Evolutionary conservation across 2,113 vertebrate genomes (phyloP).

Genomic region (Naja naja): DNA sequence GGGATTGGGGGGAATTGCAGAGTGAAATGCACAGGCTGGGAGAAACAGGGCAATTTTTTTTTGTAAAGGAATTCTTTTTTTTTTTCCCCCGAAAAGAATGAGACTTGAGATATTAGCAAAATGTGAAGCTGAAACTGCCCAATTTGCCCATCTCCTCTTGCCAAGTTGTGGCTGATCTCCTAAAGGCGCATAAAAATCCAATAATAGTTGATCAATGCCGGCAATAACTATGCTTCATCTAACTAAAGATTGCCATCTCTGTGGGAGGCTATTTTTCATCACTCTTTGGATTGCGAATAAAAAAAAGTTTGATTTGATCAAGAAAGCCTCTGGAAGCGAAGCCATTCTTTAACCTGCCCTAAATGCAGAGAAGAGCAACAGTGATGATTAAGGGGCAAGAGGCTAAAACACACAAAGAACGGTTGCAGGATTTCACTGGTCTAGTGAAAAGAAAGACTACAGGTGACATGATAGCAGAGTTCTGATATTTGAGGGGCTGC

Average conservation of each 20-base stretch:
- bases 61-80: background rate
- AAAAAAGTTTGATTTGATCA: conserved; percentile 43
- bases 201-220: background rate
- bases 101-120: background rate
- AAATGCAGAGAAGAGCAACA: background rate
- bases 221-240: background rate
- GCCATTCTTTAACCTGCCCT: conserved; percentile 39
- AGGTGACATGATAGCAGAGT: background rate
- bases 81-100: background rate
- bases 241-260: background rate
- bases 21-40: background rate
- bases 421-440: background rate
- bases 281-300: conserved; percentile 31
- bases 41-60: background rate
- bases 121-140: background rate
- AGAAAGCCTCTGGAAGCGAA: conserved; percentile 38
- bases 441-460: background rate
- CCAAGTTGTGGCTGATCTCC: background rate
- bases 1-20: background rate
- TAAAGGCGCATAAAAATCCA: background rate
- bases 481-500: background rate
- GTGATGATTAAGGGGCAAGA: rapidly evolving
- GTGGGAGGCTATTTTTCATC: conserved; percentile 5
- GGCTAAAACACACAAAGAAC: background rate
- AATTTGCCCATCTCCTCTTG: background rate